Percentiles rank a stretch among this genome's conserved stretches.
Conservation (phyloP, 2,888 invertebrate species). For the Drosophila subsilvestris region DNA sequence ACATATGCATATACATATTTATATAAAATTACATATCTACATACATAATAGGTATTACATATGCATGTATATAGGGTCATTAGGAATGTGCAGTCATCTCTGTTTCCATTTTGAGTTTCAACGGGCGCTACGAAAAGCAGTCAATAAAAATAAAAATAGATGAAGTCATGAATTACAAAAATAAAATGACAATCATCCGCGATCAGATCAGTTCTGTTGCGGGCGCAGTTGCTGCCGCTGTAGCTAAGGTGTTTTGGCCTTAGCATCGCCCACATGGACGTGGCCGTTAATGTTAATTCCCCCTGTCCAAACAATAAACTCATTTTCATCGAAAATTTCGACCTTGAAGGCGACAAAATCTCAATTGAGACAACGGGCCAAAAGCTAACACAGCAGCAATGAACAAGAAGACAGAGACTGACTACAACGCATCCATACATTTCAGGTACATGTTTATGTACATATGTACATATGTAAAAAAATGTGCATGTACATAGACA, state of each 20-base stretch:
- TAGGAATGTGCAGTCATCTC: conserved; percentile 7
- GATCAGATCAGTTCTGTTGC: conserved; percentile 5
- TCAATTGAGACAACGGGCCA: conserved; percentile 30
- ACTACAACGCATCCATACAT: conserved; percentile 21
- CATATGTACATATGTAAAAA: neutral
- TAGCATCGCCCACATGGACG: conserved; percentile 66
- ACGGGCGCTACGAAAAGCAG: conserved; percentile 28
- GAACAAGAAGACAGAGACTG: conserved; percentile 26
- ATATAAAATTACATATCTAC: neutral
- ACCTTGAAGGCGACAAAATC: conserved; percentile 67
- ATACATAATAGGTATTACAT: too few relatives aligned
- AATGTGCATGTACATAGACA: neutral
- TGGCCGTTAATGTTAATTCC: conserved; percentile 52
- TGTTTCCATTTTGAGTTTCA: conserved; percentile 25
- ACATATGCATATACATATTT: neutral
- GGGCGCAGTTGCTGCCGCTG: conserved; percentile 10
- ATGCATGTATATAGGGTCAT: neutral
- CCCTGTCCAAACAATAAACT: conserved; percentile 74
- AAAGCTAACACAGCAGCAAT: conserved; percentile 9
- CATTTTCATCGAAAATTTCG: conserved; percentile 70
- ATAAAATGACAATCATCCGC: conserved; percentile 71
- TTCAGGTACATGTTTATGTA: neutral
- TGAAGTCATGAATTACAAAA: conserved; percentile 74
- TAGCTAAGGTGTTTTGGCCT: conserved; percentile 51
- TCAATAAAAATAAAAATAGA: conserved; percentile 56